Base-by-base conservation (phyloP, 2,797 vertebrate genomes). In the Coregonus ussuriensis region DNA sequence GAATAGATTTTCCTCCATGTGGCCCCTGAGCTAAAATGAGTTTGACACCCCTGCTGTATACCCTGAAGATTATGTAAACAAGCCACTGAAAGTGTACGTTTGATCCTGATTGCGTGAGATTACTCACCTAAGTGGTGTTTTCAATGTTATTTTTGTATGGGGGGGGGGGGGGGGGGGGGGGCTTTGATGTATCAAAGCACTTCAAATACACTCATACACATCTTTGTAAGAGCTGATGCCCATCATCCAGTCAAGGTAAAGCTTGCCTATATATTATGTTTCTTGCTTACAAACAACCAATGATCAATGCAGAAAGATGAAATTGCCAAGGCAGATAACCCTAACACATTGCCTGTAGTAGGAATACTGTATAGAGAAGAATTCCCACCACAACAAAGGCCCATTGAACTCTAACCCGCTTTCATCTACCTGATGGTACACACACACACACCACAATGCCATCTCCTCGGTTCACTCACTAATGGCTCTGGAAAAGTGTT, bases 401-500 rank as follows among this genome's bases (percentile, higher is more conserved):
- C 37, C 37, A 41, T 41, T 90, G 69, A 77, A 78, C 14, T 83
- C 81, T 79, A 7, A 16, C 72, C 62, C 70, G 75, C 89, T 91
- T 91, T 91, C 87, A 91, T 90, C 83, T 77, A 75, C 76, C 76
- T 74, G 76, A 84, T 21, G 37, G 70, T 16, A 69, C 84, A 35
- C 14, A 9, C 37, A 41, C 37, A 41, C 37, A 41, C 37, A 90
- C 91, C 90, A 88, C 85, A 90, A 88, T 83, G 86, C 87, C 89
- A 90, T 91, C 87, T 79, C 53, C 81, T 77, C 82, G 89, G 85
- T 88, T 89, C 82, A 41, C 87, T 88, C 89, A 82, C 89, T 90
- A 91, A 92, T 89, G 88, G 90, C 89, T 90, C 86, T 88, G 83
- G 86, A 91, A 86, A 87, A 84, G 87, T 41, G 37, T 88, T 54